A percentile compares a stretch with the other conserved stretches of the same genome.
Evolutionary conservation across 2,113 vertebrate genomes (phyloP).

Genomic region (Eurypyga helias): DNA sequence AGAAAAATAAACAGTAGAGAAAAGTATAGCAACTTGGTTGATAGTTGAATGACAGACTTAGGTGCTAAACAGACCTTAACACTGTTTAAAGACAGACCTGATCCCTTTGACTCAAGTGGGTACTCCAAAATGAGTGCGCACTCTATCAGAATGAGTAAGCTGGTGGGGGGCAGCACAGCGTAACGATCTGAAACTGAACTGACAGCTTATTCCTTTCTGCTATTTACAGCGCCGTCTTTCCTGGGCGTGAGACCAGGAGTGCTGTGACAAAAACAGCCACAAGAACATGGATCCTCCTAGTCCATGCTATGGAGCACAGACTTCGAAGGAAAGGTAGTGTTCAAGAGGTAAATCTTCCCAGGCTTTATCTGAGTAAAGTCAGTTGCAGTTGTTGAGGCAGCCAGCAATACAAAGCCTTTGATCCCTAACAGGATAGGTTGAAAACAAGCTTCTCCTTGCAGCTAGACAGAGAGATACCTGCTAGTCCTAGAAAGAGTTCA

Average conservation of each 20-base stretch:
- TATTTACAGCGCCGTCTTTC: not conserved
- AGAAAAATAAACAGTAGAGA: not conserved
- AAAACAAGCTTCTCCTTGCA: not conserved
- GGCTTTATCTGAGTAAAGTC: not conserved
- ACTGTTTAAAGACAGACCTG: not conserved
- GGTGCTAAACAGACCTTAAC: not conserved
- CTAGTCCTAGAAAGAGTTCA: not conserved
- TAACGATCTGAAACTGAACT: not conserved
- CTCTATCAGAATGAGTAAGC: not conserved
- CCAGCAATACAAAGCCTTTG: not conserved
- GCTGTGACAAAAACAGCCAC: not conserved
- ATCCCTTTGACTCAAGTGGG: not conserved
- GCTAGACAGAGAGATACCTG: not conserved
- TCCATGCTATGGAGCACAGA: not conserved
- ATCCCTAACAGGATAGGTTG: not conserved
- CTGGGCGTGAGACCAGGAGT: not conserved
- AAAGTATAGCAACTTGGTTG: not conserved
- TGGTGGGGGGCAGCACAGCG: not conserved
- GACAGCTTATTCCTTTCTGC: not conserved
- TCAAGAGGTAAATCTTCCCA: not conserved
- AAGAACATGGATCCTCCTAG: not conserved
- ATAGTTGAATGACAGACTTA: not conserved
- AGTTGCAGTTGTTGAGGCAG: not conserved
- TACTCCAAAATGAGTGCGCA: not conserved
- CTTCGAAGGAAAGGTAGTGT: not conserved